Percentiles rank a stretch among this genome's conserved stretches.
Evolutionary conservation across 2,113 vertebrate genomes (phyloP).

Genomic region (Nothobranchius furzeri): DNA sequence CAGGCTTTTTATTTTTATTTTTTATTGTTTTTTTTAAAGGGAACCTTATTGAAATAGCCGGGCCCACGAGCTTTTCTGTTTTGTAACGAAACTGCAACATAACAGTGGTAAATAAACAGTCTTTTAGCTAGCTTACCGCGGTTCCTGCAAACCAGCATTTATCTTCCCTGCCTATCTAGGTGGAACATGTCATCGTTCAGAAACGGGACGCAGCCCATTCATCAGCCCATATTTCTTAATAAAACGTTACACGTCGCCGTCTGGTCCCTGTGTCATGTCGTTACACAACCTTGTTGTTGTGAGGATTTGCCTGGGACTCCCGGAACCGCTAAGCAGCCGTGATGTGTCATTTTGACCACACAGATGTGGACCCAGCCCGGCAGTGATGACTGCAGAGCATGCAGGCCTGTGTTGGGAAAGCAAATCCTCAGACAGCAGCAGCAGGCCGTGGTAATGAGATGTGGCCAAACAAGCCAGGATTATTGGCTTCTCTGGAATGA

Average conservation of each 20-base stretch:
- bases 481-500: slow-evolving; percentile 8
- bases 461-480: slow-evolving; percentile 21
- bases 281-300: slow-evolving; percentile 46
- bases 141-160: slow-evolving; percentile 10
- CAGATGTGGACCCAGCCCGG: slow-evolving; percentile 47
- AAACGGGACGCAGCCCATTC: slow-evolving; percentile 50
- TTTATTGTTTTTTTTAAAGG: background rate
- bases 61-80: slow-evolving; percentile 7
- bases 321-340: slow-evolving; percentile 24
- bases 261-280: slow-evolving; percentile 10
- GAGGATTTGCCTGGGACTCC: slow-evolving; percentile 18
- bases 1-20: slow-evolving; percentile 35
- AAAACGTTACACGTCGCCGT: background rate
- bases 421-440: slow-evolving; percentile 20
- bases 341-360: slow-evolving; percentile 62
- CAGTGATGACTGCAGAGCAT: slow-evolving; percentile 43
- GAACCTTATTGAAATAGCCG: background rate
- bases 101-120: slow-evolving; percentile 2
- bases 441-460: slow-evolving; percentile 41
- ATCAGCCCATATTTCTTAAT: slow-evolving; percentile 17
- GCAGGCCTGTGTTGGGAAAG: slow-evolving; percentile 44
- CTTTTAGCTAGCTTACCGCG: background rate
- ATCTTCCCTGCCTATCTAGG: slow-evolving; percentile 18
- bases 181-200: background rate
- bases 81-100: background rate